Evolutionary conservation across 2,113 vertebrate species (phyloP).

Genomic region (Nanorana parkeri): DNA sequence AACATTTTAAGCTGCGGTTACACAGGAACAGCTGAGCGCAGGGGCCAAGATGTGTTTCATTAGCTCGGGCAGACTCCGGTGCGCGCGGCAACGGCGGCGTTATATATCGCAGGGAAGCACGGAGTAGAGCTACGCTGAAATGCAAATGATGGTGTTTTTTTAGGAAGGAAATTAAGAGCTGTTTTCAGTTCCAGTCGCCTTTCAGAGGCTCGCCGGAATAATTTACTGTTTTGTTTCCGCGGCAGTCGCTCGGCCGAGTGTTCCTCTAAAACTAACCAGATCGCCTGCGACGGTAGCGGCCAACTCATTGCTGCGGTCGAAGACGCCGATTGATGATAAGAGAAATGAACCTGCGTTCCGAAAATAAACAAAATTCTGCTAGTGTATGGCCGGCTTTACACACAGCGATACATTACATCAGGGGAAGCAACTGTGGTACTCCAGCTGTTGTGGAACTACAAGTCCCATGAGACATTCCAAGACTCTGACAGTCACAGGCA

Average conservation of each 20-base stretch:
- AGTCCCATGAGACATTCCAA: no score
- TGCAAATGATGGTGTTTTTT: slow-evolving; percentile 37
- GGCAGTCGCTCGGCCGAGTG: background rate
- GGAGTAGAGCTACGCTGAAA: slow-evolving; percentile 33
- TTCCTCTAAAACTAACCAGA: background rate
- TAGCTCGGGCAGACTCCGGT: slow-evolving; percentile 58
- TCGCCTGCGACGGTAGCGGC: background rate
- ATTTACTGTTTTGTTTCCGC: slow-evolving; percentile 6
- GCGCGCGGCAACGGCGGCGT: background rate
- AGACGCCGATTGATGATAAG: no score
- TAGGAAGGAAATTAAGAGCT: slow-evolving; percentile 33
- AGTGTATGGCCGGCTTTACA: no score
- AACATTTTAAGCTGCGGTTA: slow-evolving; percentile 69
- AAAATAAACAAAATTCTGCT: no score
- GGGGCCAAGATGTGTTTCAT: slow-evolving; percentile 70
- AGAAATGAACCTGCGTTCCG: no score
- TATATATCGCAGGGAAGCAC: slow-evolving; percentile 20
- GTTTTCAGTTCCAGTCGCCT: slow-evolving; percentile 18
- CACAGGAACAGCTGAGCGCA: slow-evolving; percentile 66
- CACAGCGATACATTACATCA: no score
- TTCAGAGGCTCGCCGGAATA: slow-evolving; percentile 27
- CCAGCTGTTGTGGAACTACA: no score
- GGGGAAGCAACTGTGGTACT: no score
- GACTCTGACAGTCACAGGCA: no score
- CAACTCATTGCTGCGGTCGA: no score